Conservation (phyloP, 1,140 invertebrate species). For the Theocolax elegans region DNA sequence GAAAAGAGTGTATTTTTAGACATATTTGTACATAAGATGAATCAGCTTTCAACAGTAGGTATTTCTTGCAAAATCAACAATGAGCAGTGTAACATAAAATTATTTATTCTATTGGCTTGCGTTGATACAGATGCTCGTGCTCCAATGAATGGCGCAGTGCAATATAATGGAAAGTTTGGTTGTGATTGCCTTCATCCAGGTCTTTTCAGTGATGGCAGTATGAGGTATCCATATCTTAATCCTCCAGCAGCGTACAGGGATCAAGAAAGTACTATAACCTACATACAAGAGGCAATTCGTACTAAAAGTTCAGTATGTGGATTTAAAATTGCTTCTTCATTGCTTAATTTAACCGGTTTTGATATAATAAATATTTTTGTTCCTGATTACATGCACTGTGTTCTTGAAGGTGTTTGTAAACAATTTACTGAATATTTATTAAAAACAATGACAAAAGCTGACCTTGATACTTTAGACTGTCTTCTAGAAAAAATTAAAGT, state of each 20-base stretch:
- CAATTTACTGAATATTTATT: constrained; percentile 5
- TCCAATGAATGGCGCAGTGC: neutral
- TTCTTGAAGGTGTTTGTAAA: neutral
- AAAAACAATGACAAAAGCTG: neutral
- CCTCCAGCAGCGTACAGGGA: neutral
- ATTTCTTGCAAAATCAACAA: constrained; percentile 14
- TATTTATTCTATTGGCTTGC: constrained; percentile 1
- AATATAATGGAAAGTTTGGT: constrained; percentile 1
- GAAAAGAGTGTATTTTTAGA: constrained; percentile 11
- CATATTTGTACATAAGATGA: neutral
- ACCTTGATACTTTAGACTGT: neutral
- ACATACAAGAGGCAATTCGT: neutral
- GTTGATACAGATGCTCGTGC: neutral
- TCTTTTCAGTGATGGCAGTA: neutral
- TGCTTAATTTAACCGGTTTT: constrained; percentile 2
- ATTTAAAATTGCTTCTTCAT: neutral
- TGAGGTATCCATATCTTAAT: neutral
- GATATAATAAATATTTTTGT: neutral
- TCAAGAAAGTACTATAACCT: neutral
- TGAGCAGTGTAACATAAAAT: neutral
- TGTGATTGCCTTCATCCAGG: constrained; percentile 7
- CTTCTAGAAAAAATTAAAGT: neutral
- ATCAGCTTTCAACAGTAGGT: neutral
- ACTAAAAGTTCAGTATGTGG: constrained; percentile 6
- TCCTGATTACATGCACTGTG: constrained; percentile 15